Evolutionary conservation across 1,140 invertebrate genomes (phyloP), one percentile per base, ranked within the genome.

Genomic region (Cherax destructor): DNA sequence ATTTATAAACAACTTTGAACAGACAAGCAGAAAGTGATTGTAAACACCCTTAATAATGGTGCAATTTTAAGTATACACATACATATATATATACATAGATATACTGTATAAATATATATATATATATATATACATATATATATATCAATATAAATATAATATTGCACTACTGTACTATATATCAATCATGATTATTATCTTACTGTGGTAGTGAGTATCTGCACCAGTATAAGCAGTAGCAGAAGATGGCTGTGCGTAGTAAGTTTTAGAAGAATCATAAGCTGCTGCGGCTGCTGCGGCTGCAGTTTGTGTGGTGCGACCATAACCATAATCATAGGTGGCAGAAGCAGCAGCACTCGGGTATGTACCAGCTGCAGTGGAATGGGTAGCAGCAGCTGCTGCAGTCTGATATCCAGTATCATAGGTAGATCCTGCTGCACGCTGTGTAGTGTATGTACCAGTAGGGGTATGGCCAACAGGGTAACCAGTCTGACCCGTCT

Each of bases 401-500:
- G 93, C 69, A 91, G 92, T 79, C 93, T 97, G 97, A 81, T 96
- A 96, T 83, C 96, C 96, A 93, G 97, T 97, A 95, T 97, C 97
- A 83, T 91, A 92, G 52, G 96, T 96, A 61, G 97, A 96, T 74
- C 96, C 96, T 50, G 96, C 96, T 52, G 96, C 96, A 91, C 97
- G 95, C 94, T 97, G 97, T 21, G 97, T 96, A 72, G 96, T 96
- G 94, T 97, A 97, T 52, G 96, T 97, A 61, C 97, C 97, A 59
- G 97, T 96, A 18, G 97, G 92, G 13, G 93, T 96, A 78, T 96
- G 96, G 86, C 97, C 97, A 95, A 97, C 97, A 92, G 97, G 97
- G 95, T 98, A 97, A 89, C 97, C 97, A 79, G 97, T 96, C 94
- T 97, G 97, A 16, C 96, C 96, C 74, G 97, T 96, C 92, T 96